These are phyloP conservation scores for Mormyrus hasselquistii DNA, from an alignment of 2,797 vertebrate species.

Conservation along the genomic window DNA sequence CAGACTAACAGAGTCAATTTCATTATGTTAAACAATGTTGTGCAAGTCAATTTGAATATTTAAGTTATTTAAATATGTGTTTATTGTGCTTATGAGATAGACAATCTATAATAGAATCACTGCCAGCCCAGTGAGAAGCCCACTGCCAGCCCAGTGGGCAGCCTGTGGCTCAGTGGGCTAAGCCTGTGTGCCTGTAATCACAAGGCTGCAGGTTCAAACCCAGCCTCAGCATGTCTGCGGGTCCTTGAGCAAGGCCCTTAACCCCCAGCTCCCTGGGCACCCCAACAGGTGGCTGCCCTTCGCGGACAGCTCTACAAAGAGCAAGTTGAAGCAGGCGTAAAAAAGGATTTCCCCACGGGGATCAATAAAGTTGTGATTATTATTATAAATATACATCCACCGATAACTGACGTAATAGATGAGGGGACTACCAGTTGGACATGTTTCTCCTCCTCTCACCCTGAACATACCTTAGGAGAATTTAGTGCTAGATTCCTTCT, in stretches of 20 bases:
- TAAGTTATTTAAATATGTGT: background rate
- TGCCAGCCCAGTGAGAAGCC: background rate
- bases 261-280: no score
- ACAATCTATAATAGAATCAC: background rate
- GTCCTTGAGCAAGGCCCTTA: no score
- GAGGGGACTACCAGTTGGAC: background rate
- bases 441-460: background rate
- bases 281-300: no score
- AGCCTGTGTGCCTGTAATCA: no score
- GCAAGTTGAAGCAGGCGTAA: no score
- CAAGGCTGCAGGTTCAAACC: no score
- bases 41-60: background rate
- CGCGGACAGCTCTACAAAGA: no score
- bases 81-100: background rate
- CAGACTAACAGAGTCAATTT: background rate
- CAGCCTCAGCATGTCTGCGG: no score
- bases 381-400: background rate
- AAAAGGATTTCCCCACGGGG: no score
- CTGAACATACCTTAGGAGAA: background rate
- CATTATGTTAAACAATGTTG: background rate
- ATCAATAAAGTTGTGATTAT: no score
- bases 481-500: background rate
- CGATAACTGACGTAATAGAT: background rate
- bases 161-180: no score
- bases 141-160: no score